A percentile compares a stretch with the other conserved stretches of the same genome.
Conservation (phyloP, 2,888 invertebrate species). For the Rhodophaea formosa region DNA sequence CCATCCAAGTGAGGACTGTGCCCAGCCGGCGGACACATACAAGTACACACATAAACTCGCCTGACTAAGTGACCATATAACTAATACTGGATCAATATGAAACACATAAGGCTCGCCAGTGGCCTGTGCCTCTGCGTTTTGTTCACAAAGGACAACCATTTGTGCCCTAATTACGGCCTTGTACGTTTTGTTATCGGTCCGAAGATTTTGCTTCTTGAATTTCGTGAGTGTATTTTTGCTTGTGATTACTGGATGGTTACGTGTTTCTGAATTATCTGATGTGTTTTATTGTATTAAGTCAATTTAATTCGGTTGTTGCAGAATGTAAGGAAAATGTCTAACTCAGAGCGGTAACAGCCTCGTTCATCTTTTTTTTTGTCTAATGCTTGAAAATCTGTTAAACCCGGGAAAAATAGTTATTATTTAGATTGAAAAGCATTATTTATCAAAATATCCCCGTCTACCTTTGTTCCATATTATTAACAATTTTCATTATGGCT, state of each 20-base stretch:
- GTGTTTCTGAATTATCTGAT: slow-evolving; percentile 6
- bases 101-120: background rate
- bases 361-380: too few species aligned
- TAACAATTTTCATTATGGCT: too few species aligned
- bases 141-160: slow-evolving; percentile 18
- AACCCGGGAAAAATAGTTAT: too few species aligned
- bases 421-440: too few species aligned
- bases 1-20: too few species aligned
- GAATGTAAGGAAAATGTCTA: background rate
- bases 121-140: slow-evolving; percentile 13
- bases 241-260: slow-evolving; percentile 13
- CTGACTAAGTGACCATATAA: too few species aligned
- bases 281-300: slow-evolving; percentile 7
- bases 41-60: too few species aligned
- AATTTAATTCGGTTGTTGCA: background rate
- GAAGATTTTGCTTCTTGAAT: slow-evolving; percentile 9
- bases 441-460: too few species aligned
- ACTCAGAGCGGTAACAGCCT: background rate
- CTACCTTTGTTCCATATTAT: too few species aligned
- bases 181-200: slow-evolving; percentile 16
- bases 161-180: slow-evolving; percentile 17
- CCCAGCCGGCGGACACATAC: too few species aligned
- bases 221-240: slow-evolving; percentile 20
- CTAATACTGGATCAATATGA: slow-evolving; percentile 1
- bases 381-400: too few species aligned